These are phyloP conservation scores for Argyra leucocephala DNA, from an alignment of 2,888 invertebrate genomes.

Conservation along the genomic window DNA sequence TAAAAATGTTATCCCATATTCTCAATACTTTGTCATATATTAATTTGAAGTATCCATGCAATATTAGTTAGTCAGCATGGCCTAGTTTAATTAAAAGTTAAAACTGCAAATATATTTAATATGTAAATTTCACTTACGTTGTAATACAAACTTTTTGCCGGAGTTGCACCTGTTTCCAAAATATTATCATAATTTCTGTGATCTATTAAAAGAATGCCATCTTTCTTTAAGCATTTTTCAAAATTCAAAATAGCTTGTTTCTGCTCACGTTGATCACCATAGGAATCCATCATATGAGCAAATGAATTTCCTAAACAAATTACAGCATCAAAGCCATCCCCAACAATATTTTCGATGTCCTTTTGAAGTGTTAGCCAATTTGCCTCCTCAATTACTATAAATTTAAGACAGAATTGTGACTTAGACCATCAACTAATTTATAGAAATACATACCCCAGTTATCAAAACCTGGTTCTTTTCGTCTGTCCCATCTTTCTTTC, in stretches of 20 bases:
- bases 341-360: constrained; percentile 55
- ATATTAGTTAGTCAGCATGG: too few relatives aligned
- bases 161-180: constrained; percentile 64
- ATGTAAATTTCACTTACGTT: constrained; percentile 55
- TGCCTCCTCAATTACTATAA: constrained; percentile 77
- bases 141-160: constrained; percentile 77
- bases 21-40: too few relatives aligned
- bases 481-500: constrained; percentile 72
- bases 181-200: constrained; percentile 83
- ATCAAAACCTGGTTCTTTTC: constrained; percentile 69
- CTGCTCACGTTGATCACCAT: constrained; percentile 69
- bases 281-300: constrained; percentile 74
- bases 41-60: too few relatives aligned
- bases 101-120: too few relatives aligned
- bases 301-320: constrained; percentile 86
- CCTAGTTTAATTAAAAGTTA: too few relatives aligned
- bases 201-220: constrained; percentile 75
- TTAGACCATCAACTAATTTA: neutral
- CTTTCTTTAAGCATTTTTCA: constrained; percentile 71
- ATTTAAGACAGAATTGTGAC: neutral
- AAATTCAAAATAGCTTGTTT: constrained; percentile 71
- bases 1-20: too few relatives aligned
- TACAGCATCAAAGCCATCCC: constrained; percentile 72
- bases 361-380: constrained; percentile 76
- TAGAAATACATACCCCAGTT: constrained; percentile 58